phyloP scores from a whole-genome alignment of 2,888 invertebrate genomes.

The Andrena marginata region DNA sequence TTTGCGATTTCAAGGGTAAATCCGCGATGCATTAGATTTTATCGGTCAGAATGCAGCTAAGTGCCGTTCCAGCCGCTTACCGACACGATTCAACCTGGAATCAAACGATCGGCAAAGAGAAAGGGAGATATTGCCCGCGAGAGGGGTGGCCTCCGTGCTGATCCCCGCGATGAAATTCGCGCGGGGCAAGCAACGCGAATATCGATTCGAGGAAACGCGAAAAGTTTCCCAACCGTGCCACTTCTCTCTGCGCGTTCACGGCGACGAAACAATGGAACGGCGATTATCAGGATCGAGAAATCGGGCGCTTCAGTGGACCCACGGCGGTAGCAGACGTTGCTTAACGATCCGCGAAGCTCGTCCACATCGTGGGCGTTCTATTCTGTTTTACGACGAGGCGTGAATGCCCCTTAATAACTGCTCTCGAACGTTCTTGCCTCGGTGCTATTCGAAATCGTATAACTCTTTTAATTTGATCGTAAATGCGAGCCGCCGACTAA shows the following conservation, averaged over 20 bases:
- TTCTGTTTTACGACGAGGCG: not conserved
- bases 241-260: not conserved
- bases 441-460: not conserved
- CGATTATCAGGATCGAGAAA: not conserved
- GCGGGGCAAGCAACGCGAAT: not conserved
- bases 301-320: not conserved
- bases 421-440: not conserved
- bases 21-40: slow-evolving; percentile 17
- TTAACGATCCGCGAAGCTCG: not conserved
- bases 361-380: not conserved
- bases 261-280: not conserved
- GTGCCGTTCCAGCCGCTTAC: slow-evolving; percentile 4
- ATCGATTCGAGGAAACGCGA: not conserved
- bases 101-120: slow-evolving; percentile 3
- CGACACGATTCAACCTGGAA: not conserved
- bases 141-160: not conserved
- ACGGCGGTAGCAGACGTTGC: too few relatives aligned
- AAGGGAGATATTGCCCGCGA: not conserved
- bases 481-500: too few relatives aligned
- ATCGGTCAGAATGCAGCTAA: not conserved
- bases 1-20: slow-evolving; percentile 21
- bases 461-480: not conserved
- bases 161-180: not conserved
- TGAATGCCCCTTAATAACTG: not conserved
- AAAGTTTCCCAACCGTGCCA: not conserved